Evolutionary conservation across 2,888 invertebrate genomes (phyloP).

Genomic region (Colostygia pectinataria): DNA sequence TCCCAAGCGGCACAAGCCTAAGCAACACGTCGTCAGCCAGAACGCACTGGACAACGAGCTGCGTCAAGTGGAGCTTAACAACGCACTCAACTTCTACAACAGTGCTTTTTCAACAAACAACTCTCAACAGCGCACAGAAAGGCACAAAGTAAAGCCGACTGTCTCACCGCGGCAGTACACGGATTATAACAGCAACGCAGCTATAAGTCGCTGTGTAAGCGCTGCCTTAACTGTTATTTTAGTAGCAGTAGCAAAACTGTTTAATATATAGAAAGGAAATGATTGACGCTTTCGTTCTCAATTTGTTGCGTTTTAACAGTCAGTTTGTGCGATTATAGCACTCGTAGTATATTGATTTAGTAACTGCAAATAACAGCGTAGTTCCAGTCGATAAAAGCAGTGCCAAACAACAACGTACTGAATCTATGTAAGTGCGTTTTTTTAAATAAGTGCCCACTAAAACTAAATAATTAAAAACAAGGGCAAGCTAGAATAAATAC

Average conservation of each 20-base stretch:
- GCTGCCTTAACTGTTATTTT: constrained; percentile 11
- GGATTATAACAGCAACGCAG: constrained; percentile 46
- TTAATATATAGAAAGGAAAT: not conserved
- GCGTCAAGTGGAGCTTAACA: constrained; percentile 64
- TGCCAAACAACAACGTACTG: too few species aligned
- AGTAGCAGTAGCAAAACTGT: constrained; percentile 8
- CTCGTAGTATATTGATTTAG: not conserved
- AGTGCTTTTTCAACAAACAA: constrained; percentile 59
- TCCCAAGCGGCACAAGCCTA: constrained; percentile 70
- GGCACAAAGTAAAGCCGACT: constrained; percentile 74
- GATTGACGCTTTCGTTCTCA: not conserved
- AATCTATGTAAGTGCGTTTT: too few species aligned
- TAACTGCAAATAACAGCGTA: too few species aligned
- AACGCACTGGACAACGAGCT: constrained; percentile 67
- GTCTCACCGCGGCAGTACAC: constrained; percentile 66
- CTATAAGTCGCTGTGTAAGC: constrained; percentile 2
- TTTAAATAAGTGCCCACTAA: too few species aligned
- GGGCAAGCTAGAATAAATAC: too few species aligned
- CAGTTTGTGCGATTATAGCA: not conserved
- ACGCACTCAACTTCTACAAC: constrained; percentile 67
- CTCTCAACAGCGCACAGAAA: constrained; percentile 65
- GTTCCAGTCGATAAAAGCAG: too few species aligned
- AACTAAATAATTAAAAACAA: too few species aligned
- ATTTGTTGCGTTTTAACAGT: not conserved
- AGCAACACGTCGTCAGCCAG: constrained; percentile 64